Evolutionary conservation across 1,140 invertebrate genomes (phyloP), one percentile per base, ranked within the genome.

Genomic region (Drosophila burlai): DNA sequence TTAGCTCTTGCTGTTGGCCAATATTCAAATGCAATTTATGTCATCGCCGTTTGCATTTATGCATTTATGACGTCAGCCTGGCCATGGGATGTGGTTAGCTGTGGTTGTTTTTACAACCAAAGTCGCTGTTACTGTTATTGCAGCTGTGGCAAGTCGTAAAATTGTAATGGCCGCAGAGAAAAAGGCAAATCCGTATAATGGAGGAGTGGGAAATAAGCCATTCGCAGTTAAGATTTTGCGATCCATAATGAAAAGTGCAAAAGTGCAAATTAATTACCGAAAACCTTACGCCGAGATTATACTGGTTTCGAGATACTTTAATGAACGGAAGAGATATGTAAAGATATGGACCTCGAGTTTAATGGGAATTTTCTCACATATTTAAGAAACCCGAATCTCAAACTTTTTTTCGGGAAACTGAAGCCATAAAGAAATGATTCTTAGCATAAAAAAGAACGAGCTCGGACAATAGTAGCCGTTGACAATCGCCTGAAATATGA

Each of bases 1-100:
- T 50, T 45, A 49, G 40, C 36, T 42, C 11, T 65, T 42, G 80
- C 80, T 83, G 72, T 89, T 87, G 84, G 84, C 84, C 84, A 87
- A 87, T 81, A 87, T 87, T 89, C 85, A 89, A 87, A 89, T 89
- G 81, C 84, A 84, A 89, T 87, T 87, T 87, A 87, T 89, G 84
- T 87, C 85, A 87, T 89, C 84, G 84, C 66, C 60, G 75, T 60
- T 67, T 64, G 81, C 72, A 76, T 86, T 78, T 85, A 75, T 85
- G 75, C 71, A 67, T 65, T 62, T 81, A 87, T 87, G 84, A 87
- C 84, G 84, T 87, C 84, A 87, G 77, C 83, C 63, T 84, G 85
- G 57, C 84, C 83, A 78, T 87, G 81, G 67, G 69, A 67, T 81
- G 77, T 89, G 76, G 83, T 75, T 87, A 67, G 62, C 66, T 72